Conservation (phyloP, 2,113 vertebrate species). For the Chionomys nivalis region DNA sequence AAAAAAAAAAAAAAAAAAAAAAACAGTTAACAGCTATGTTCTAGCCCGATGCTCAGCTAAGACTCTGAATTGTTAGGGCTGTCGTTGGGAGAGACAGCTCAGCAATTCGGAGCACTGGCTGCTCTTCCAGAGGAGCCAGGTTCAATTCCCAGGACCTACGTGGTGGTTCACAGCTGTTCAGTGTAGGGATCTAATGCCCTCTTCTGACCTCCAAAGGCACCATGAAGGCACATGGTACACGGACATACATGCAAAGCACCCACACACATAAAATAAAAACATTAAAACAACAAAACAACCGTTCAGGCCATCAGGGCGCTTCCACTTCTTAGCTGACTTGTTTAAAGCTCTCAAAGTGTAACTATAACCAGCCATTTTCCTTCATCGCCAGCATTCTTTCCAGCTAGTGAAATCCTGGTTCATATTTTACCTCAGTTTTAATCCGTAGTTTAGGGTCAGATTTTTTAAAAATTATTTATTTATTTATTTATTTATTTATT, state of each 20-base stretch:
- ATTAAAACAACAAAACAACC: not conserved
- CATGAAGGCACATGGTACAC: not conserved
- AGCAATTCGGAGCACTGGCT: not conserved
- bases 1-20: too few species aligned
- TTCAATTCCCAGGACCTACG: not conserved
- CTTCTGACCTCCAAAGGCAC: not conserved
- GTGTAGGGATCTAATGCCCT: not conserved
- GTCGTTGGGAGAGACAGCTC: not conserved
- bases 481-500: too few species aligned
- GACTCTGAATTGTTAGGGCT: not conserved
- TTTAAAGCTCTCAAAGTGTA: constrained; percentile 12
- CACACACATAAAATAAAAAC: not conserved
- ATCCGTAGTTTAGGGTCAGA: constrained; percentile 37
- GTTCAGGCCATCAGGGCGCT: not conserved
- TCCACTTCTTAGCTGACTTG: not conserved
- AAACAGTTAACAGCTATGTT: not conserved
- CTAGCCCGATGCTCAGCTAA: not conserved
- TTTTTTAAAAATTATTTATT: not conserved
- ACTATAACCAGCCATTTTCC: constrained; percentile 25
- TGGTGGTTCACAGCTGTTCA: not conserved
- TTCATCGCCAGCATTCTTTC: not conserved
- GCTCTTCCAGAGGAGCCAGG: not conserved
- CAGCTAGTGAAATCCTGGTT: constrained; percentile 20
- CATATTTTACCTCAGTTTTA: not conserved
- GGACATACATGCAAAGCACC: not conserved